Conservation (phyloP, 2,113 vertebrate species). For the Epinephelus moara region DNA sequence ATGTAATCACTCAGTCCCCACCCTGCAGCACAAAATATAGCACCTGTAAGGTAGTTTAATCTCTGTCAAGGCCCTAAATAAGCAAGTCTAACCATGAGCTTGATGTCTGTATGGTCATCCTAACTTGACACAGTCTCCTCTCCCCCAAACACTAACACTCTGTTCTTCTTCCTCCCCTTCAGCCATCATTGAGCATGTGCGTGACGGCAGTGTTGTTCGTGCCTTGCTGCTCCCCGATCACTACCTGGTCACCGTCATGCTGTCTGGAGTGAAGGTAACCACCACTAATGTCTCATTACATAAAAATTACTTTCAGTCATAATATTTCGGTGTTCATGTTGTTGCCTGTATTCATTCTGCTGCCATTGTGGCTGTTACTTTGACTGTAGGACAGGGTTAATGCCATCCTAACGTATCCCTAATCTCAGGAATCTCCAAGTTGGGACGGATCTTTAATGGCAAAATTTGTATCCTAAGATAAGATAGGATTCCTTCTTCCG, state of each 20-base stretch:
- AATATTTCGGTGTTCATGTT: too few relatives aligned
- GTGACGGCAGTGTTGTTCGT: slow-evolving; percentile 94
- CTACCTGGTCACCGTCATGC: slow-evolving; percentile 97
- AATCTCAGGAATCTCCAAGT: too few relatives aligned
- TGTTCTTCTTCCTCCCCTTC: slow-evolving; percentile 16
- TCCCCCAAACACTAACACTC: not conserved
- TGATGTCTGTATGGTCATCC: not conserved
- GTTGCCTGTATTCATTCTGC: too few relatives aligned
- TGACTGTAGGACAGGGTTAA: too few relatives aligned
- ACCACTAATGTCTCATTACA: too few relatives aligned
- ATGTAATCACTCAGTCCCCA: not conserved
- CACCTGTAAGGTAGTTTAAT: not conserved
- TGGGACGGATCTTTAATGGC: too few relatives aligned
- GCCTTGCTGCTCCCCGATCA: slow-evolving; percentile 95
- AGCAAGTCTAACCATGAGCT: not conserved
- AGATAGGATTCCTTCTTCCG: too few relatives aligned
- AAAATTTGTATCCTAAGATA: too few relatives aligned
- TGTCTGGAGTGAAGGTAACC: slow-evolving; percentile 96
- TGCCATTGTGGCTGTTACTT: too few relatives aligned
- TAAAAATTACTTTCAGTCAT: too few relatives aligned
- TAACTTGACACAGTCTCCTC: not conserved
- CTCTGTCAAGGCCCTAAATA: not conserved
- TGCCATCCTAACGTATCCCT: too few relatives aligned
- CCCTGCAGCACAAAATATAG: not conserved
- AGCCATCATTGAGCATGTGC: slow-evolving; percentile 98